Conservation (phyloP, 2,113 vertebrate species). For the Chloropsis cyanopogon region DNA sequence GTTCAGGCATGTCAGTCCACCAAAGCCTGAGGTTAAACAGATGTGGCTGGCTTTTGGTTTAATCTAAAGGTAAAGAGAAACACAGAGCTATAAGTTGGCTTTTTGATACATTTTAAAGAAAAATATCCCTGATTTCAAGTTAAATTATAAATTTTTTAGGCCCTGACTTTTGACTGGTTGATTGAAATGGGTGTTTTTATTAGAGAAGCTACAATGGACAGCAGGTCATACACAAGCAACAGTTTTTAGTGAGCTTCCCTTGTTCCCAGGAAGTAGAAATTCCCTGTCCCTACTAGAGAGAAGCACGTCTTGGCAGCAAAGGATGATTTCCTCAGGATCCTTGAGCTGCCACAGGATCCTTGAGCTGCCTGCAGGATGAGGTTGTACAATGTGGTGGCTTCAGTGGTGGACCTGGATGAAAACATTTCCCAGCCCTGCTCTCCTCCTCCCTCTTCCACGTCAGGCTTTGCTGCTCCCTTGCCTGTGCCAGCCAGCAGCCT, state of each 20-base stretch:
- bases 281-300: background rate
- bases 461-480: background rate
- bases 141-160: background rate
- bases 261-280: background rate
- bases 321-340: background rate
- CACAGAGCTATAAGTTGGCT: background rate
- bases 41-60: background rate
- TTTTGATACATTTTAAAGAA: background rate
- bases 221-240: background rate
- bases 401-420: background rate
- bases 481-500: background rate
- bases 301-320: background rate
- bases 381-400: background rate
- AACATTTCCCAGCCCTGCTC: background rate
- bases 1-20: constrained; percentile 39
- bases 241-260: background rate
- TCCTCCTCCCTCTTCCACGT: accelerated
- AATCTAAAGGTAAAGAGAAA: constrained; percentile 9
- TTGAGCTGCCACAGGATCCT: background rate
- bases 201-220: background rate
- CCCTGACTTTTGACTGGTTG: background rate
- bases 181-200: background rate
- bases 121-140: background rate
- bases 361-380: background rate
- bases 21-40: constrained; percentile 46